These are phyloP conservation scores for Andrena praecox DNA, from an alignment of 2,888 invertebrate genomes.

Conservation along the genomic window DNA sequence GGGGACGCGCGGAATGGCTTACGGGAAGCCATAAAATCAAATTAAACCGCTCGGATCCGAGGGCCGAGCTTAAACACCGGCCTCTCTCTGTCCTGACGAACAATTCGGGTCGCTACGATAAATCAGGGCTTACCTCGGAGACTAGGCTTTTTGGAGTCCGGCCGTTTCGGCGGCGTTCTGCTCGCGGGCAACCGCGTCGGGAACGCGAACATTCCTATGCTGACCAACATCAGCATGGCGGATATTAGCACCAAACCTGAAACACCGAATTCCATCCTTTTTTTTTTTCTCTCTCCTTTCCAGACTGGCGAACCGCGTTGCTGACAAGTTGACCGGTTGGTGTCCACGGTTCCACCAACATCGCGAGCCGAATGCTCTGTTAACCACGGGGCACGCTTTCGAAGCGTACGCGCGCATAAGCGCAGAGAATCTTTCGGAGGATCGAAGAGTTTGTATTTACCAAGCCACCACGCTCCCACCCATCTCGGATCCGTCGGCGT, in stretches of 20 bases:
- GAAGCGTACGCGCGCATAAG: too few relatives aligned
- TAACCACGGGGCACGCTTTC: too few relatives aligned
- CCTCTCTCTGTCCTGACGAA: constrained; percentile 30
- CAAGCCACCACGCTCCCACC: constrained; percentile 99
- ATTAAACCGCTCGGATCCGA: constrained; percentile 61
- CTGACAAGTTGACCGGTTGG: neutral
- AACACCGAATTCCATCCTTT: constrained; percentile 56
- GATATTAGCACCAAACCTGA: constrained; percentile 95
- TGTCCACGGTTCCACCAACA: neutral
- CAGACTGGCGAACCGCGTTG: neutral
- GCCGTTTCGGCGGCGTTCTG: constrained; percentile 78
- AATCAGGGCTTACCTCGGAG: constrained; percentile 87
- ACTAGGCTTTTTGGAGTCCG: constrained; percentile 86
- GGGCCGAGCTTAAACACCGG: constrained; percentile 47
- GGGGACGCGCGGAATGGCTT: constrained; percentile 21
- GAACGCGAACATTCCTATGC: constrained; percentile 96
- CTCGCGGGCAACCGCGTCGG: constrained; percentile 91
- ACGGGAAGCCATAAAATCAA: constrained; percentile 61
- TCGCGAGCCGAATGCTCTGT: too few relatives aligned
- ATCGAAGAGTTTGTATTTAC: constrained; percentile 85
- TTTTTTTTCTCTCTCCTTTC: neutral
- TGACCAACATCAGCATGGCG: constrained; percentile 92
- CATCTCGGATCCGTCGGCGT: constrained; percentile 93
- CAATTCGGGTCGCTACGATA: constrained; percentile 50
- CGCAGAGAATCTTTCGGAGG: too few relatives aligned